A percentile compares a stretch with the other conserved stretches of the same genome.
Evolutionary conservation across 2,888 invertebrate species (phyloP).

Genomic region (Agrypnus murinus): DNA sequence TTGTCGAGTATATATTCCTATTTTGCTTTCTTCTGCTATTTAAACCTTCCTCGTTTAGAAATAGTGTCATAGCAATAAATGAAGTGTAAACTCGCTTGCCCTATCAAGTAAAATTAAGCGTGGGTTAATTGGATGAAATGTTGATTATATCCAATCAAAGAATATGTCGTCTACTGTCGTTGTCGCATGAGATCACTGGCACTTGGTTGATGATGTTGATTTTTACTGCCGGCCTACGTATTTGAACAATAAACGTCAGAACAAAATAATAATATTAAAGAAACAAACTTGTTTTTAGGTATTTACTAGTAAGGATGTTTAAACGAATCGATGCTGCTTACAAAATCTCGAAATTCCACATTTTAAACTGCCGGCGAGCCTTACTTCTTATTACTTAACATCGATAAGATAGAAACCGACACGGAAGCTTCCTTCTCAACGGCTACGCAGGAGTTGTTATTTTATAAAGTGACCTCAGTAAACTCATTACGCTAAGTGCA

Average conservation of each 20-base stretch:
- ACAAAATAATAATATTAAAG: no score
- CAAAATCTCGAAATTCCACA: no score
- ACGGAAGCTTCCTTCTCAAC: no score
- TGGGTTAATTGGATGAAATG: conserved; percentile 60
- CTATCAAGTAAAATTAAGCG: conserved; percentile 55
- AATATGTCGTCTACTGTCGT: conserved; percentile 38
- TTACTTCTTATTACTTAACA: no score
- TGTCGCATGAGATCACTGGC: conserved; percentile 53
- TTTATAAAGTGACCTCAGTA: conserved; percentile 18
- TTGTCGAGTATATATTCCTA: no score
- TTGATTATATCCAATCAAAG: conserved; percentile 57
- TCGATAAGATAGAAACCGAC: no score
- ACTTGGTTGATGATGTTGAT: conserved; percentile 12
- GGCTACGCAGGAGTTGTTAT: conserved; percentile 3
- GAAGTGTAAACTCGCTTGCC: conserved; percentile 24
- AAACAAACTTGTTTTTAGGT: no score
- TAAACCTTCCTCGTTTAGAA: background rate
- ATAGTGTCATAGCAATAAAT: background rate
- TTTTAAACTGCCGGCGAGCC: no score
- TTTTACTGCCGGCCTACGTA: conserved; percentile 28
- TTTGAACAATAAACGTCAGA: no score
- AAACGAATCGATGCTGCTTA: no score
- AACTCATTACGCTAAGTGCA: conserved; percentile 42
- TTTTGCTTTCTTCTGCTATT: no score
- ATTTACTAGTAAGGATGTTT: no score